phyloP scores from a whole-genome alignment of 2,797 vertebrate species.

The Kryptopterus vitreolus region DNA sequence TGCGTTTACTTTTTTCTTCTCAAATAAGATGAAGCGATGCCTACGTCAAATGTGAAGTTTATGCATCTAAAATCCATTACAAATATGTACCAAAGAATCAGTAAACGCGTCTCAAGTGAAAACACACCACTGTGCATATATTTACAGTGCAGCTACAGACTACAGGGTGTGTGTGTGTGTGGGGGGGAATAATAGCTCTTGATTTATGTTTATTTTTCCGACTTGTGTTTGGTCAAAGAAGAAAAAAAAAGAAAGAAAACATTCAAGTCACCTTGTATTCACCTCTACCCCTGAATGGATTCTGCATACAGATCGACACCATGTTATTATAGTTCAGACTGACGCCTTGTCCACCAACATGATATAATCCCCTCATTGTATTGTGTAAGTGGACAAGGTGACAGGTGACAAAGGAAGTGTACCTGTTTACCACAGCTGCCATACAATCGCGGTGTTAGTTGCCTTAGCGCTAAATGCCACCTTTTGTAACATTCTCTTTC shows the following conservation, averaged over 20 bases:
- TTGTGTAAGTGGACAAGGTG: conserved; percentile 28
- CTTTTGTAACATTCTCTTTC: conserved; percentile 38
- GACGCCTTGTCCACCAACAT: conserved; percentile 16
- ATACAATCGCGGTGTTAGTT: conserved; percentile 5
- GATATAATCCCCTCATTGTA: conserved; percentile 22
- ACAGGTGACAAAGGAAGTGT: conserved; percentile 19
- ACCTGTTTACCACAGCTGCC: conserved; percentile 18
- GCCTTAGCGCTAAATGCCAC: conserved; percentile 25
- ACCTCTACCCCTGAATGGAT: conserved; percentile 16
- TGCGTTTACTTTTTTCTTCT: neutral
- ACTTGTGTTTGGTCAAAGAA: conserved; percentile 22
- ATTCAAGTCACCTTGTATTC: conserved; percentile 16
- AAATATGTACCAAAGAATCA: neutral
- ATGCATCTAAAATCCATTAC: neutral
- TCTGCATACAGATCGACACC: neutral
- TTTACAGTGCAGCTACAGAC: conserved; percentile 5
- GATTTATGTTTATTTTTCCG: conserved; percentile 37
- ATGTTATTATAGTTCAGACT: conserved; percentile 33
- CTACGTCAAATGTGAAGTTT: neutral
- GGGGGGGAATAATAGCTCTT: neutral
- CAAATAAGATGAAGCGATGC: neutral
- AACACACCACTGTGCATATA: neutral
- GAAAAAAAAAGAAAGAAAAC: neutral
- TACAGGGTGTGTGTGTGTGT: too few relatives aligned
- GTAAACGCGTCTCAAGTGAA: neutral